These are phyloP conservation scores for Cataglyphis hispanica DNA, from an alignment of 1,140 invertebrate genomes.

Conservation along the genomic window DNA sequence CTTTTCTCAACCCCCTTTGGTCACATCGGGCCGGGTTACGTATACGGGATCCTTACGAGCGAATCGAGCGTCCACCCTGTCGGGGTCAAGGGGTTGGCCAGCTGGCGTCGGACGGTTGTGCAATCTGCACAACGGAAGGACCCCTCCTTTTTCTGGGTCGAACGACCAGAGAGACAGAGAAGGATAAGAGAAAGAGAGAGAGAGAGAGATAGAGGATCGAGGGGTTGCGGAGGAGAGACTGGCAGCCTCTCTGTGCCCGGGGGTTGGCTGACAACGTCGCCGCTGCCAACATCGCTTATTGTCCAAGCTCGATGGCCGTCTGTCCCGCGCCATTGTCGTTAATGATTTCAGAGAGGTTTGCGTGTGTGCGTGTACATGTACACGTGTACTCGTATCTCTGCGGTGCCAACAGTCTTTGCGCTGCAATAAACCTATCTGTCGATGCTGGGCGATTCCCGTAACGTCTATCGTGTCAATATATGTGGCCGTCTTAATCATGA, in stretches of 20 bases:
- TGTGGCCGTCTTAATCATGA: slow-evolving; percentile 49
- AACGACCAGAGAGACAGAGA: slow-evolving; percentile 26
- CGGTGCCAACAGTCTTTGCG: background rate
- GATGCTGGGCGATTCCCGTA: slow-evolving; percentile 17
- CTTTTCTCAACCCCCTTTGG: slow-evolving; percentile 70
- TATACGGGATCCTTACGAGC: slow-evolving; percentile 62
- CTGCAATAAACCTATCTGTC: slow-evolving; percentile 65
- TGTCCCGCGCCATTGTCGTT: slow-evolving; percentile 74
- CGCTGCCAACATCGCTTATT: slow-evolving; percentile 70
- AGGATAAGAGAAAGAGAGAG: slow-evolving; percentile 9
- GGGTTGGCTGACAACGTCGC: slow-evolving; percentile 67
- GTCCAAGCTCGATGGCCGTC: slow-evolving; percentile 76
- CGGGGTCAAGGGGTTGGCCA: slow-evolving; percentile 80
- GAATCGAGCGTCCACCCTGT: slow-evolving; percentile 69
- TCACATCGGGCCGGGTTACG: slow-evolving; percentile 67
- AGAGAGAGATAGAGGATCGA: slow-evolving; percentile 23
- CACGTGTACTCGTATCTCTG: background rate
- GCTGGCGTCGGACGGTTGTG: slow-evolving; percentile 79
- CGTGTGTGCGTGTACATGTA: background rate
- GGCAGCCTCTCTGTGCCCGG: slow-evolving; percentile 33
- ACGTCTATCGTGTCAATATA: background rate
- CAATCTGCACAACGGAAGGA: slow-evolving; percentile 72
- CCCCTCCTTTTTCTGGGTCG: slow-evolving; percentile 65
- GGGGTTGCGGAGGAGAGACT: slow-evolving; percentile 38
- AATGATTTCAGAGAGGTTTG: slow-evolving; percentile 67